Conservation (phyloP, 2,888 invertebrate genomes). For the Crematogaster levior region DNA sequence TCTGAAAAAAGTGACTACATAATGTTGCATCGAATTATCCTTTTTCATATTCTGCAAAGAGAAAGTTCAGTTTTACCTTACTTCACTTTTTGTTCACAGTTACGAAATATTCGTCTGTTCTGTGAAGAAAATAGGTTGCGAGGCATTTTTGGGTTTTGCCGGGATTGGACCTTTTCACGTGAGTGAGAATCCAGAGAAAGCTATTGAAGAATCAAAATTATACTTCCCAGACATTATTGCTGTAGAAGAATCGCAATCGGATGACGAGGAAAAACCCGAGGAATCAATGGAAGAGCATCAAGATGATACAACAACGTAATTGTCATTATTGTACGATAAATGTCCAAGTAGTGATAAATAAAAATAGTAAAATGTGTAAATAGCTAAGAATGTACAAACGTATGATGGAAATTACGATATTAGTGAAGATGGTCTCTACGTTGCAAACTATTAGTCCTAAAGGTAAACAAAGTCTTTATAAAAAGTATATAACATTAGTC, state of each 20-base stretch:
- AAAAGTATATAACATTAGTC: too few relatives aligned
- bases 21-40: background rate
- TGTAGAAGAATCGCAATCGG: conserved; percentile 80
- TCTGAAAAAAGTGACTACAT: background rate
- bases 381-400: too few relatives aligned
- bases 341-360: background rate
- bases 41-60: background rate
- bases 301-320: conserved; percentile 50
- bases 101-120: conserved; percentile 82
- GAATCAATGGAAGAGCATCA: conserved; percentile 72
- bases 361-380: too few relatives aligned
- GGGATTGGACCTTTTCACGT: conserved; percentile 84
- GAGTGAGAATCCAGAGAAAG: conserved; percentile 83
- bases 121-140: conserved; percentile 81
- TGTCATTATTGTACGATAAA: conserved; percentile 2
- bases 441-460: too few relatives aligned
- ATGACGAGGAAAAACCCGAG: conserved; percentile 81
- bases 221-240: conserved; percentile 79
- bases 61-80: background rate
- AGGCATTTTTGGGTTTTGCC: conserved; percentile 83
- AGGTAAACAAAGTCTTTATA: too few relatives aligned
- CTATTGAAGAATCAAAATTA: conserved; percentile 80
- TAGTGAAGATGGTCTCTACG: too few relatives aligned
- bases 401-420: too few relatives aligned
- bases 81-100: conserved; percentile 66